phyloP scores from a whole-genome alignment of 2,797 vertebrate genomes.

The Gorsachius magnificus region DNA sequence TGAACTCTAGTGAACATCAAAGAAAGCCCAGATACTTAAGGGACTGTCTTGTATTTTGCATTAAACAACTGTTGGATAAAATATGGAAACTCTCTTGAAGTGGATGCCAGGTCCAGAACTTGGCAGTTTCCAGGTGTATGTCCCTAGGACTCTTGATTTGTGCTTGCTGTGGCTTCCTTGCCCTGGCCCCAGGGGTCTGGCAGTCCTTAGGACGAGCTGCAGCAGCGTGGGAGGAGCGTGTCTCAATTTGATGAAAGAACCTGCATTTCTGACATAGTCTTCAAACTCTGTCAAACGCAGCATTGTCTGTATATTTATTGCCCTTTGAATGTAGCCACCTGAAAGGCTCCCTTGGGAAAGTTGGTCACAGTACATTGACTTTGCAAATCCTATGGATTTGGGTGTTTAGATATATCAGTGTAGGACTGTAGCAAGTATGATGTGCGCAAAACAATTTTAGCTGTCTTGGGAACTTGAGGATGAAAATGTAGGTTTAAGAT shows the following conservation, averaged over 20 bases:
- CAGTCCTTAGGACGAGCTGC: not conserved
- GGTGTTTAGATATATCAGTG: not conserved
- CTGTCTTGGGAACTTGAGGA: not conserved
- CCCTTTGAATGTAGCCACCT: not conserved
- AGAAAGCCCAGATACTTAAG: not conserved
- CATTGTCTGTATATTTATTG: not conserved
- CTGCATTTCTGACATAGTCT: not conserved
- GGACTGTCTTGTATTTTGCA: not conserved
- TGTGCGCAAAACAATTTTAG: not conserved
- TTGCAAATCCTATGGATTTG: not conserved
- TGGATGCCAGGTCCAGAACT: not conserved
- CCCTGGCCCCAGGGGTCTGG: not conserved
- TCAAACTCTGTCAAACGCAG: not conserved
- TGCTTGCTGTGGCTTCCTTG: not conserved
- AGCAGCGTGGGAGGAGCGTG: accelerated
- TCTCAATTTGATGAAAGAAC: not conserved
- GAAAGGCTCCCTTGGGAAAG: not conserved
- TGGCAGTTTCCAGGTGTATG: accelerated
- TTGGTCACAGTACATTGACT: not conserved
- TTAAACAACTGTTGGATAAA: not conserved
- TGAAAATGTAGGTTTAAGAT: not conserved
- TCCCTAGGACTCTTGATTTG: not conserved
- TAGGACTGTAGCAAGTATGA: not conserved
- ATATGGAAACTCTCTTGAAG: not conserved
- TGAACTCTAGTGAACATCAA: not conserved